Percentiles rank a stretch among this genome's conserved stretches.
Conservation (phyloP, 2,797 vertebrate genomes). For the Falco biarmicus region DNA sequence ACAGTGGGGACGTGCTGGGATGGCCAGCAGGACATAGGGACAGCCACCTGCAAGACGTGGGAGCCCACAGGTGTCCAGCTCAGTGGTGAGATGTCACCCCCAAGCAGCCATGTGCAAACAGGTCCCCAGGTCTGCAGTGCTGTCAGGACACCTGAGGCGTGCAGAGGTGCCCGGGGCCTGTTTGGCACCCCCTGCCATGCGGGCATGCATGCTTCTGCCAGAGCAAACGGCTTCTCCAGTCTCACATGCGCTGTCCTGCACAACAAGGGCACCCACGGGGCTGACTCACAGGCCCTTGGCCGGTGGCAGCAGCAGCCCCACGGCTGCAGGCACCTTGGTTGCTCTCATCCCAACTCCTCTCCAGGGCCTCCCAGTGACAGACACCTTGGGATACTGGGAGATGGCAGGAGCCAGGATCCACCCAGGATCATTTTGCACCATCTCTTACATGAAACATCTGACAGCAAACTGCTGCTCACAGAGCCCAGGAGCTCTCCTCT, state of each 20-base stretch:
- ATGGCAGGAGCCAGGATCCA: background rate
- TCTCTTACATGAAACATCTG: background rate
- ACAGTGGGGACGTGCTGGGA: background rate
- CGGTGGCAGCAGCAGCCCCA: accelerated
- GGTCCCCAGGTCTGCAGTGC: background rate
- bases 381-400: background rate
- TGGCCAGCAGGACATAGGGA: background rate
- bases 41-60: accelerated
- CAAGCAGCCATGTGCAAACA: background rate
- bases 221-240: background rate
- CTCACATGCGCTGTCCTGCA: background rate
- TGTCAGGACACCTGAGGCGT: background rate
- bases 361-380: background rate
- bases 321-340: background rate
- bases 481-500: background rate
- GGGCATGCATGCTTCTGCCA: background rate
- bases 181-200: background rate
- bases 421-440: background rate
- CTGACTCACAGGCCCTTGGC: accelerated
- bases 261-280: accelerated
- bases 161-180: background rate
- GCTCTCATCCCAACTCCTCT: background rate
- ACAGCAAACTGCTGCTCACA: background rate
- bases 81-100: background rate
- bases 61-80: background rate